These are phyloP conservation scores for Diarsia dahlii DNA, from an alignment of 2,888 invertebrate species.

Conservation along the genomic window DNA sequence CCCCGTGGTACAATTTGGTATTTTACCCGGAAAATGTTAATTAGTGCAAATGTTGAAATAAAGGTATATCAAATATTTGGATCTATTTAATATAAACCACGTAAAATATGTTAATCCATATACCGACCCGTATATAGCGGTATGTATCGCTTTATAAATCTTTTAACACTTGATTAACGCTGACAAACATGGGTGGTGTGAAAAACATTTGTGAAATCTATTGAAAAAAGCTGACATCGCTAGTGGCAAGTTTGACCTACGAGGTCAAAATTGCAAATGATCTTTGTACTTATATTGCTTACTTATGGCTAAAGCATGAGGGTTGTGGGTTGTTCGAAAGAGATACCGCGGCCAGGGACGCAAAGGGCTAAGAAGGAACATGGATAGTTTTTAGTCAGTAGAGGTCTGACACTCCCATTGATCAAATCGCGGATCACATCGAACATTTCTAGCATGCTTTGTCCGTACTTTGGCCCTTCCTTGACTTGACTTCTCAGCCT, in stretches of 20 bases:
- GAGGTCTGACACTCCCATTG: neutral
- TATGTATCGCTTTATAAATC: neutral
- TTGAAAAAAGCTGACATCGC: neutral
- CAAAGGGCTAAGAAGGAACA: no score
- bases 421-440: neutral
- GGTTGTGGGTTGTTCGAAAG: no score
- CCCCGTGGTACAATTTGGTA: neutral
- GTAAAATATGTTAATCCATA: no score
- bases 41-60: neutral
- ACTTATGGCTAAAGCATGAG: neutral
- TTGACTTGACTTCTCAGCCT: neutral
- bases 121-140: neutral
- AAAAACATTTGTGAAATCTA: neutral
- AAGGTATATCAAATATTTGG: neutral
- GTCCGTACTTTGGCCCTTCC: neutral
- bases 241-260: neutral
- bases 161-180: neutral
- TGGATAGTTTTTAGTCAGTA: no score
- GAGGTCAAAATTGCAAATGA: neutral
- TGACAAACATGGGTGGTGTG: neutral
- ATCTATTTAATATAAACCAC: neutral
- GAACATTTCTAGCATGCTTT: neutral
- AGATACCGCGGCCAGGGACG: no score
- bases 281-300: neutral
- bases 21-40: neutral